A percentile compares a stretch with the other conserved stretches of the same genome.
phyloP scores from a whole-genome alignment of 2,797 vertebrate species.

The Helicolenus hilgendorfi region DNA sequence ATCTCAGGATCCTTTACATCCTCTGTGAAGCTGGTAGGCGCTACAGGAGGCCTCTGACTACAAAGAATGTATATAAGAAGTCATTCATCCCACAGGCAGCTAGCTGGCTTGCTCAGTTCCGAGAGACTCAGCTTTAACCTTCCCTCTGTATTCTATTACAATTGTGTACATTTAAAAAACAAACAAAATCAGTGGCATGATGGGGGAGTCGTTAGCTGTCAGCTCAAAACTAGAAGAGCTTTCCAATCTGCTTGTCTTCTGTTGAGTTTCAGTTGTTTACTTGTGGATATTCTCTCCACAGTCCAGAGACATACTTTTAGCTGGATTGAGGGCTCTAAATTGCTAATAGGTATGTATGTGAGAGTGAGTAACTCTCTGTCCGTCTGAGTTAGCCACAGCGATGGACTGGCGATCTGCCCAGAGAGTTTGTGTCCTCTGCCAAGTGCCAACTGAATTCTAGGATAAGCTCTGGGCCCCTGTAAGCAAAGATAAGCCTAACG shows the following conservation, averaged over 20 bases:
- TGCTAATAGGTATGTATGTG: not conserved
- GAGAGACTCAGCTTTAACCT: not conserved
- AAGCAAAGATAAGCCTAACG: not conserved
- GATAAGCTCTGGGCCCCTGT: not conserved
- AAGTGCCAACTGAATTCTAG: not conserved
- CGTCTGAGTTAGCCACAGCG: not conserved
- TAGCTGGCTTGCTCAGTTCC: not conserved
- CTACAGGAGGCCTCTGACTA: not conserved
- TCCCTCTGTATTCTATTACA: not conserved
- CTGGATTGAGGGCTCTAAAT: not conserved
- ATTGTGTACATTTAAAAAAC: not conserved
- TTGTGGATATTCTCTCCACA: not conserved
- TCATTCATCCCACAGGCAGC: not conserved
- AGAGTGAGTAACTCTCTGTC: not conserved
- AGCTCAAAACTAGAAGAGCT: not conserved
- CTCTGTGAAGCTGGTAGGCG: not conserved
- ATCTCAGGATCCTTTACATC: not conserved
- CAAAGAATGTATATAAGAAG: not conserved
- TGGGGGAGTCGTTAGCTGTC: not conserved
- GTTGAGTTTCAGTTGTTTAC: not conserved
- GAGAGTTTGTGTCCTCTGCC: conserved; percentile 1
- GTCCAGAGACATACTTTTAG: not conserved
- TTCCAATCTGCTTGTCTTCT: not conserved
- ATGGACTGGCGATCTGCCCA: not conserved
- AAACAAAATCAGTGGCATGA: not conserved